phyloP scores from a whole-genome alignment of 2,113 vertebrate genomes.

The Microtus richardsoni region DNA sequence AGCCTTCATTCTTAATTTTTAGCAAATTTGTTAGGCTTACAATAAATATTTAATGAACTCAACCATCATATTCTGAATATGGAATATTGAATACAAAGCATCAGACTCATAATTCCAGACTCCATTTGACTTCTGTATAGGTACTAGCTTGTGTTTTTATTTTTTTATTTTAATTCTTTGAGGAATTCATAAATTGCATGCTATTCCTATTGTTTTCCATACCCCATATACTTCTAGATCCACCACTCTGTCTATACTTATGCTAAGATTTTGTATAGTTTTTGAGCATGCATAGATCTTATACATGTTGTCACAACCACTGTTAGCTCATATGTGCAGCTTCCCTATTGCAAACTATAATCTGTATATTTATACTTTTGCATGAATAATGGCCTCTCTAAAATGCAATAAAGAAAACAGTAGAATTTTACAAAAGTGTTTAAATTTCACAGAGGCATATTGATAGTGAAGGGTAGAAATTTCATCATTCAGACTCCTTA shows the following conservation, averaged over 20 bases:
- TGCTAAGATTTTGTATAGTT: background rate
- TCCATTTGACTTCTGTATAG: background rate
- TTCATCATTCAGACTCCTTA: background rate
- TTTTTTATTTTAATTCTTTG: background rate
- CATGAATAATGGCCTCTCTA: background rate
- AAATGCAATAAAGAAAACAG: background rate
- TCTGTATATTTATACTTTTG: background rate
- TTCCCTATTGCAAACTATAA: background rate
- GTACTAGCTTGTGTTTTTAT: background rate
- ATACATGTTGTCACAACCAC: too few relatives aligned
- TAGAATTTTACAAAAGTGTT: background rate
- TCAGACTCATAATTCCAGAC: background rate
- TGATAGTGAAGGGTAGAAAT: background rate
- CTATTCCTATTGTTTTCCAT: background rate
- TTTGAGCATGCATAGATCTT: background rate
- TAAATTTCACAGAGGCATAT: background rate
- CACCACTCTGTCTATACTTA: background rate
- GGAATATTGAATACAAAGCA: background rate
- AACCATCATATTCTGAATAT: background rate
- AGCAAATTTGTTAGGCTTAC: background rate
- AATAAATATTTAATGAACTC: slow-evolving; percentile 10
- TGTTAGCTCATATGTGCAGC: too few relatives aligned
- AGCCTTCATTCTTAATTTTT: slow-evolving; percentile 16
- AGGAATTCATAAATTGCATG: background rate
- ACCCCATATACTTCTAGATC: background rate